These are phyloP conservation scores for Jaculus jaculus DNA, from an alignment of 2,113 vertebrate genomes.

Conservation along the genomic window DNA sequence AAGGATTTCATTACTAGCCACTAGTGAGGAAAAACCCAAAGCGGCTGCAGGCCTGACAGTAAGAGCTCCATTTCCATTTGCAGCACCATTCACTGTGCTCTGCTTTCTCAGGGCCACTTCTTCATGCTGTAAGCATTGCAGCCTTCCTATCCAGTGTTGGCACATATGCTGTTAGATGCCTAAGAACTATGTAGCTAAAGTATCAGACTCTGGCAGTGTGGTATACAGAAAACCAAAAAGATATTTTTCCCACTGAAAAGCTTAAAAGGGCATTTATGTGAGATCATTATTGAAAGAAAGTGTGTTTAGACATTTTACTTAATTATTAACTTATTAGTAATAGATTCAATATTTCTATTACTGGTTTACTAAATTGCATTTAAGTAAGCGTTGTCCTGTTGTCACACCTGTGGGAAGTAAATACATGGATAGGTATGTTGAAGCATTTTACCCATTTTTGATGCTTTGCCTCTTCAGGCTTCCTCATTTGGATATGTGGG, in stretches of 20 bases:
- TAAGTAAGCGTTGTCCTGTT: neutral
- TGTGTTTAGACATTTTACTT: neutral
- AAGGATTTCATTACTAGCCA: neutral
- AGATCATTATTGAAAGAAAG: neutral
- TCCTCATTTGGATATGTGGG: constrained; percentile 91
- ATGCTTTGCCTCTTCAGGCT: constrained; percentile 82
- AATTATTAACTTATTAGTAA: neutral
- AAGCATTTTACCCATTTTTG: neutral
- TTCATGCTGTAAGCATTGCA: too few relatives aligned
- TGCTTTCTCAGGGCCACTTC: neutral
- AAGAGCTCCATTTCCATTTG: neutral
- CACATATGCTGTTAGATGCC: rapidly evolving
- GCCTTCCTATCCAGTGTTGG: neutral
- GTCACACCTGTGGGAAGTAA: neutral
- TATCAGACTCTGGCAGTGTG: neutral
- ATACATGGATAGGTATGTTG: rapidly evolving
- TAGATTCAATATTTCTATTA: neutral
- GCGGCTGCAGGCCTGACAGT: neutral
- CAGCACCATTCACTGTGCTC: neutral
- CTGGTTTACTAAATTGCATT: neutral
- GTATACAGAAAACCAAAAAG: neutral
- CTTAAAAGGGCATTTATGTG: neutral
- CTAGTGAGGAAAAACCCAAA: neutral
- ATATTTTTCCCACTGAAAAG: neutral
- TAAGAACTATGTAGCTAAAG: neutral